Base-by-base conservation (phyloP, 2,888 invertebrate species). In the Thereva nobilitata region DNA sequence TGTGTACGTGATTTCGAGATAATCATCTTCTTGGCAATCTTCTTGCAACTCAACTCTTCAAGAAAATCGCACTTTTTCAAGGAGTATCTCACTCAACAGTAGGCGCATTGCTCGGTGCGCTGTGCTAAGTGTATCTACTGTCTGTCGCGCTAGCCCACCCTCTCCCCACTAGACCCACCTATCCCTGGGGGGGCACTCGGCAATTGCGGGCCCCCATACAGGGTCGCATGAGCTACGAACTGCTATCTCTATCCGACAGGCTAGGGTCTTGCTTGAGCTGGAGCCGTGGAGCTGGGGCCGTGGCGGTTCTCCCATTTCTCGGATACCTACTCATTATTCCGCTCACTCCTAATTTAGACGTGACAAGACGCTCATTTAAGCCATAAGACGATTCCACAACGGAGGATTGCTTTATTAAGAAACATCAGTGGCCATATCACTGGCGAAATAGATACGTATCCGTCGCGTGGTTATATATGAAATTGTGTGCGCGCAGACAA, bases 281-380 rank as follows among this genome's bases (percentile, higher is more conserved):
- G 5, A 53, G 40, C 34, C 2, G 3, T 41, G 23, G 23, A 9
- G 23, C 37, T 2, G 34, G 40, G n/a, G 12, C 12, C 54, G 1
- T 5, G 38, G 12, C 38, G 59, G 8, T 45, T 35, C 5, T 37
- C 42, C 8, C 6, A n/a, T 47, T 59, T 47, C 59, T 47, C 12
- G 47, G 47, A 59, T 59, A 47, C 59, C 59, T 23, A 59, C 59
- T 59, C 59, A 59, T 59, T 59, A 59, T 59, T 59, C 59, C 59
- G 49, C 59, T 59, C 59, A 59, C 59, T 59, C 59, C 59, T 59
- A 59, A 59, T 59, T 59, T 59, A 59, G 59, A 59, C 59, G 59
- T 59, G 59, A 59, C 59, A 59, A 59, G 59, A 59, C 47, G 47
- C 47, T 59, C 59, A 59, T 59, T 59, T 59, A 59, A 59, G 47